Conservation (phyloP, 2,797 vertebrate species). For the Microctenopoma lineatum region DNA sequence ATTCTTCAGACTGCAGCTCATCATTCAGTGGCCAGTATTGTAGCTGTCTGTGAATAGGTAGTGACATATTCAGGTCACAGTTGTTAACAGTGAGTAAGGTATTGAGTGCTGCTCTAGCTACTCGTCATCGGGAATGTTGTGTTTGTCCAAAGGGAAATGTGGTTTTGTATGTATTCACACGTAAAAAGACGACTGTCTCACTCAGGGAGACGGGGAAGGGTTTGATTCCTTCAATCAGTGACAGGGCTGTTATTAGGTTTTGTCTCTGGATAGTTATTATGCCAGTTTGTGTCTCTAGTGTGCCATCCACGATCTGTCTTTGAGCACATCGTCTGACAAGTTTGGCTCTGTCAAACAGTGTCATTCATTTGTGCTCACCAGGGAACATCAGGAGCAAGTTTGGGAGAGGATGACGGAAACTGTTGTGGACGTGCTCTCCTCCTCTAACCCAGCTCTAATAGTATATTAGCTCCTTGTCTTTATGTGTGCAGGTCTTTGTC, state of each 20-base stretch:
- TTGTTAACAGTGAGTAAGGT: constrained; percentile 58
- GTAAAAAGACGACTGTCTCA: constrained; percentile 9
- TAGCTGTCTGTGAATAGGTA: constrained; percentile 45
- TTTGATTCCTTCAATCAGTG: constrained; percentile 49
- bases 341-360: constrained; percentile 43
- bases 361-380: constrained; percentile 42
- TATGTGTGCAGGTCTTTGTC: not conserved
- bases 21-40: constrained; percentile 51
- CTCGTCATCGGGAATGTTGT: constrained; percentile 28
- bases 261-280: constrained; percentile 47
- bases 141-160: constrained; percentile 45
- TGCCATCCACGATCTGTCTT: constrained; percentile 46
- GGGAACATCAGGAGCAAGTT: constrained; percentile 30
- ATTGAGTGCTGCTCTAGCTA: constrained; percentile 44
- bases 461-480: not conserved
- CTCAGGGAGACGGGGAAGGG: constrained; percentile 18
- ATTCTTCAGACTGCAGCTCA: constrained; percentile 46
- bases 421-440: constrained; percentile 4
- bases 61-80: constrained; percentile 73
- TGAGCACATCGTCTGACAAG: constrained; percentile 47
- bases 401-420: constrained; percentile 9
- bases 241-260: constrained; percentile 39
- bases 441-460: constrained; percentile 10
- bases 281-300: constrained; percentile 45
- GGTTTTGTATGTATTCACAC: constrained; percentile 33